Percentiles rank a stretch among this genome's conserved stretches.
These are phyloP conservation scores for Thinocorus orbignyianus DNA, from an alignment of 2,113 vertebrate genomes.

Conservation along the genomic window DNA sequence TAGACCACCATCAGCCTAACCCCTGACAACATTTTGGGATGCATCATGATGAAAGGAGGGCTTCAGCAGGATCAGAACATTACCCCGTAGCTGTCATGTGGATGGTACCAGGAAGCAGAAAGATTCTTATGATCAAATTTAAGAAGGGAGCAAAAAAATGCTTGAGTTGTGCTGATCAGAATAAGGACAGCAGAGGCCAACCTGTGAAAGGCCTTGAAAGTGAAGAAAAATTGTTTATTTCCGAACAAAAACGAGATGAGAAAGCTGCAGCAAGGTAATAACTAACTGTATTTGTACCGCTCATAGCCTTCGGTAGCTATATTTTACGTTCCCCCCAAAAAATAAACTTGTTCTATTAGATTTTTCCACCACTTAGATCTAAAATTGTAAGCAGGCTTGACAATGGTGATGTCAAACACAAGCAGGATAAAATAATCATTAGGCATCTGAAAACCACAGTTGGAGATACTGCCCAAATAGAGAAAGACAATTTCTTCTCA, in stretches of 20 bases:
- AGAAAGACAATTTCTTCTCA: conserved; percentile 60
- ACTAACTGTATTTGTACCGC: not conserved
- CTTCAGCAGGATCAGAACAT: not conserved
- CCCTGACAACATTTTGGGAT: not conserved
- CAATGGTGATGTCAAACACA: not conserved
- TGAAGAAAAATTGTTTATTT: not conserved
- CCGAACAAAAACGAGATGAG: not conserved
- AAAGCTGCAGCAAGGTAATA: conserved; percentile 6
- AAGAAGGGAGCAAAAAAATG: not conserved
- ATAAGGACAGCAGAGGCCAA: not conserved
- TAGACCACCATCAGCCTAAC: not conserved
- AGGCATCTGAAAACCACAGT: not conserved
- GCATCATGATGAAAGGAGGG: not conserved
- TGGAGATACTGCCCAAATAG: not conserved
- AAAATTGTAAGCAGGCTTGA: not conserved
- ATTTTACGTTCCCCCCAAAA: not conserved
- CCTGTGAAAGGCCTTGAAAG: not conserved
- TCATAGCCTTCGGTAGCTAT: conserved; percentile 30
- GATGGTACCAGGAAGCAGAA: not conserved
- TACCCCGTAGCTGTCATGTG: not conserved
- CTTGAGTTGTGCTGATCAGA: not conserved
- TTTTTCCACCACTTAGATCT: conserved; percentile 35
- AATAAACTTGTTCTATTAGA: conserved; percentile 28
- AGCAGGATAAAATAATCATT: conserved; percentile 38
- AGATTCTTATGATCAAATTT: not conserved